These are phyloP conservation scores for Chelonoidis abingdonii DNA, from an alignment of 2,113 vertebrate species.

Conservation along the genomic window DNA sequence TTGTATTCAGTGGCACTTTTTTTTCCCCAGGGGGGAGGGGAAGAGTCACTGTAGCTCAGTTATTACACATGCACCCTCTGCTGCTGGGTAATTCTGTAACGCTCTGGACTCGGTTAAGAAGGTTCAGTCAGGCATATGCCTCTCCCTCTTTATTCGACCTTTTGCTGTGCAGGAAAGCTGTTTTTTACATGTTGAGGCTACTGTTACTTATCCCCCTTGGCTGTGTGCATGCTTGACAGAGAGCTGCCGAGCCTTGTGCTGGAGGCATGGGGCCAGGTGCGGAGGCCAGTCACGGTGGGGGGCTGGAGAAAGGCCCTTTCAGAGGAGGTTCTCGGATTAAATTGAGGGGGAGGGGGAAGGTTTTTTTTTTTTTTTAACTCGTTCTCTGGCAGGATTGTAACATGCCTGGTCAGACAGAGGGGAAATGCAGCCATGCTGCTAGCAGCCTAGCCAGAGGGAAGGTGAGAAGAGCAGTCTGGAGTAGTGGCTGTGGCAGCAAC, in stretches of 20 bases:
- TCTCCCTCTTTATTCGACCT: background rate
- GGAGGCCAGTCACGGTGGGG: background rate
- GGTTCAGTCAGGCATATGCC: background rate
- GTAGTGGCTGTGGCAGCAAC: accelerated
- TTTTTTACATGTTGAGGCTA: background rate
- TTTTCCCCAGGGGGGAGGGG: background rate
- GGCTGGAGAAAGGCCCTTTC: conserved; percentile 49
- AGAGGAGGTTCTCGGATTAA: conserved; percentile 30
- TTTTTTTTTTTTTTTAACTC: conserved; percentile 32
- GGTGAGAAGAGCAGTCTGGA: background rate
- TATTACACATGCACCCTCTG: background rate
- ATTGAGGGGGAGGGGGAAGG: background rate
- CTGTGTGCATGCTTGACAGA: background rate
- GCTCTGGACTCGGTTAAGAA: background rate
- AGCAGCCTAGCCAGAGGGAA: background rate
- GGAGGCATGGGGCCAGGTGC: conserved; percentile 35
- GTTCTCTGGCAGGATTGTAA: conserved; percentile 68
- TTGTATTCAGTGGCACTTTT: conserved; percentile 40
- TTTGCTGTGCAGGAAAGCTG: background rate
- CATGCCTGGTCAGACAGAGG: conserved; percentile 78
- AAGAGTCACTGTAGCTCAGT: background rate
- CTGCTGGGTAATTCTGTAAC: background rate
- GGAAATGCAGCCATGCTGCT: conserved; percentile 51
- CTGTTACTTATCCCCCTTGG: background rate
- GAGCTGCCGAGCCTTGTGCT: background rate